phyloP scores from a whole-genome alignment of 2,888 invertebrate genomes.

The Slavum lentiscoides region DNA sequence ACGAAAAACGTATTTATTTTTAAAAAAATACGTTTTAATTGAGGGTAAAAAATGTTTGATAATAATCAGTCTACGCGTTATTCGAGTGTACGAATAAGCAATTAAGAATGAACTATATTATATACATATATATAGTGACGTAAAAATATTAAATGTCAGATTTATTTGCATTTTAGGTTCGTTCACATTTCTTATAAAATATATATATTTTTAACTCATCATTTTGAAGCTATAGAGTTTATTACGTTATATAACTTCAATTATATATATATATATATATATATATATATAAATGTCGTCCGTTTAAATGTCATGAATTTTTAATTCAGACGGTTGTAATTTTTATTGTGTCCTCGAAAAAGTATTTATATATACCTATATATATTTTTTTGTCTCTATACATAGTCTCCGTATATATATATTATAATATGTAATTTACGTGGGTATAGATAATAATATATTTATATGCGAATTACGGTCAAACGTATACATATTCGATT shows the following conservation, averaged over 20 bases:
- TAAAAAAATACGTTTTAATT: background rate
- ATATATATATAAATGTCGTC: background rate
- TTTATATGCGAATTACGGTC: conserved; percentile 1
- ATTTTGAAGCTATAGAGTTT: background rate
- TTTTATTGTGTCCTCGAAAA: background rate
- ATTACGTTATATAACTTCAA: background rate
- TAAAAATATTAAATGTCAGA: conserved; percentile 10
- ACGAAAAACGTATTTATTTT: background rate
- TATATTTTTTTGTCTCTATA: background rate
- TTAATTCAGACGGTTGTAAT: background rate
- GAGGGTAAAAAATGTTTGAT: background rate
- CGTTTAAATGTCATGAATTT: background rate
- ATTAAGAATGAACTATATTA: background rate
- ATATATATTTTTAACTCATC: background rate
- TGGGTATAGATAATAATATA: background rate
- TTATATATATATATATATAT: no score
- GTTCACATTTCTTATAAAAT: background rate
- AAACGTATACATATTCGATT: background rate
- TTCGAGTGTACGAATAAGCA: background rate
- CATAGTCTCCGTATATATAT: background rate
- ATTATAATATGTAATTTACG: background rate
- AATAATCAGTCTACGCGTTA: background rate
- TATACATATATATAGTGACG: background rate
- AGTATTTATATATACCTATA: no score
- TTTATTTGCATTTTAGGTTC: background rate